Conservation (phyloP, 2,888 invertebrate species). For the Diarsia mendica region DNA sequence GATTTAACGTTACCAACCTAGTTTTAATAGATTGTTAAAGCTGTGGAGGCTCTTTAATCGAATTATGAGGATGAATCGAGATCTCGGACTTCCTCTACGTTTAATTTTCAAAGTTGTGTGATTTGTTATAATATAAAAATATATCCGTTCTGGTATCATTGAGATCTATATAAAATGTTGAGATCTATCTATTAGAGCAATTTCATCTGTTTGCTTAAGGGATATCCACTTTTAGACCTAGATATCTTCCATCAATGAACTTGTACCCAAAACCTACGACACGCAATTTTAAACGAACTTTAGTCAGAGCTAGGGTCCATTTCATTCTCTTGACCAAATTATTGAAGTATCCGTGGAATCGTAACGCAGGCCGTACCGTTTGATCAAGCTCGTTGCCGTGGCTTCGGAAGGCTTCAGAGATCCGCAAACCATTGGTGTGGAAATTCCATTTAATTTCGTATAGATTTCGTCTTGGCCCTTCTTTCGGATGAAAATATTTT, state of each 20-base stretch:
- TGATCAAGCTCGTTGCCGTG: slow-evolving; percentile 75
- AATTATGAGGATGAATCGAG: slow-evolving; percentile 5
- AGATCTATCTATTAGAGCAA: neutral
- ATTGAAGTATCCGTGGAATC: slow-evolving; percentile 29
- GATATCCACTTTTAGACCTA: neutral
- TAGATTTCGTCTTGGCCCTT: slow-evolving; percentile 70
- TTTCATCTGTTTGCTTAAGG: neutral
- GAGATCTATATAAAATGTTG: neutral
- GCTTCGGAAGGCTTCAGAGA: slow-evolving; percentile 77
- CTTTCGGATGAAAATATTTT: slow-evolving; percentile 40
- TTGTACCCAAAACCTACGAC: neutral
- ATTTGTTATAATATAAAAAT: neutral
- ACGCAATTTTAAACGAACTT: slow-evolving; percentile 13
- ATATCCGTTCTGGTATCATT: neutral
- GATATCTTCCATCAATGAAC: neutral
- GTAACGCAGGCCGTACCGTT: slow-evolving; percentile 63
- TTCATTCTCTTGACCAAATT: slow-evolving; percentile 46
- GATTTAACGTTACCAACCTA: slow-evolving; percentile 45
- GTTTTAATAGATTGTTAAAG: slow-evolving; percentile 30
- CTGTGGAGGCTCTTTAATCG: neutral
- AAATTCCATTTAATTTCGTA: slow-evolving; percentile 85
- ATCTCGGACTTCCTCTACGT: neutral
- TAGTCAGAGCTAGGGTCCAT: slow-evolving; percentile 10
- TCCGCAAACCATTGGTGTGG: slow-evolving; percentile 78
- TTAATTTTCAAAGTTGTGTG: neutral